These are phyloP conservation scores for Piprites chloris DNA, from an alignment of 2,113 vertebrate genomes.

Conservation along the genomic window DNA sequence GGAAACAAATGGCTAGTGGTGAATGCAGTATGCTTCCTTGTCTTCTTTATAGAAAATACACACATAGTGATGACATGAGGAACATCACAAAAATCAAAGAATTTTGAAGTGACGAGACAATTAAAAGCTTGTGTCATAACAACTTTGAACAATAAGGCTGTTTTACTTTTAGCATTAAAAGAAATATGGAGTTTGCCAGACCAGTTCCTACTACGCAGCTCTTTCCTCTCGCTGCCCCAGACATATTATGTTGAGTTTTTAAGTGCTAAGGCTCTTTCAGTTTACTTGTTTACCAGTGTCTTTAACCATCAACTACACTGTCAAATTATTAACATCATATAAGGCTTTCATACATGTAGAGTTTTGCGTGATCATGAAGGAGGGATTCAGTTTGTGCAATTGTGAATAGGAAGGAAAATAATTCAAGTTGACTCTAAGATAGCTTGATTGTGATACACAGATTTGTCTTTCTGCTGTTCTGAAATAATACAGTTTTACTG, in stretches of 20 bases:
- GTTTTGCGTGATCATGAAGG: neutral
- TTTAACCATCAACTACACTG: neutral
- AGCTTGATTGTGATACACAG: neutral
- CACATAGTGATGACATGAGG: neutral
- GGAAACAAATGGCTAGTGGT: neutral
- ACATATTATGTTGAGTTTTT: neutral
- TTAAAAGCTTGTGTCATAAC: neutral
- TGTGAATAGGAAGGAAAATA: neutral
- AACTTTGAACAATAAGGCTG: neutral
- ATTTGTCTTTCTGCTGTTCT: neutral
- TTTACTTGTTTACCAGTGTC: neutral
- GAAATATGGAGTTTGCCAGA: neutral
- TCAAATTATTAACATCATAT: neutral
- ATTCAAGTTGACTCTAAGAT: neutral
- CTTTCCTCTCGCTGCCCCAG: neutral
- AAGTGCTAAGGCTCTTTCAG: rapidly evolving
- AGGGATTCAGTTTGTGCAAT: neutral
- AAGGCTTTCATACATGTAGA: neutral
- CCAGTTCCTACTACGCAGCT: neutral
- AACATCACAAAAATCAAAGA: neutral
- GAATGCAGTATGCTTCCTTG: neutral
- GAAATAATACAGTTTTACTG: neutral
- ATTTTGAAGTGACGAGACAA: neutral
- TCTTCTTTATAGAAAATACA: neutral
- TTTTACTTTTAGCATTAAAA: neutral